Percentiles rank a stretch among this genome's conserved stretches.
These are phyloP conservation scores for Sesia apiformis DNA, from an alignment of 2,888 invertebrate species.

Conservation along the genomic window DNA sequence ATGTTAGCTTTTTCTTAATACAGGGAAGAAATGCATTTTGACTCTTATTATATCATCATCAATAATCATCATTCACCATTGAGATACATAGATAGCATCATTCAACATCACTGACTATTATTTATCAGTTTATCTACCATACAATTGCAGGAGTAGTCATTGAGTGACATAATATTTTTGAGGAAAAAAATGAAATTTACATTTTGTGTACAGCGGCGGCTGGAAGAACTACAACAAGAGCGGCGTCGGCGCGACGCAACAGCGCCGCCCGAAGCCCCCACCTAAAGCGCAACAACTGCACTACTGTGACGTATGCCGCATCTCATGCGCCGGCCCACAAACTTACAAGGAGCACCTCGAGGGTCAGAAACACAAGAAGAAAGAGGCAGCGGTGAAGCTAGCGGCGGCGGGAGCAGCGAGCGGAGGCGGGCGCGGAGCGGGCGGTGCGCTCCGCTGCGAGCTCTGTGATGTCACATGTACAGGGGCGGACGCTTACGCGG, in stretches of 20 bases:
- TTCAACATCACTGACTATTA: too few species aligned
- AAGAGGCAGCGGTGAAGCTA: slow-evolving; percentile 85
- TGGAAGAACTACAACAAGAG: slow-evolving; percentile 65
- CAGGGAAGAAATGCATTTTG: too few species aligned
- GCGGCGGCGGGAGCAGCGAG: slow-evolving; percentile 76
- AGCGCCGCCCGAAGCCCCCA: slow-evolving; percentile 83
- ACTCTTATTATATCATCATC: too few species aligned
- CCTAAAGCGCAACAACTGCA: slow-evolving; percentile 95
- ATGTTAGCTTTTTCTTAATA: too few species aligned
- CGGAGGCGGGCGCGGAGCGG: slow-evolving; percentile 42
- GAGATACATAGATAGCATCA: too few species aligned
- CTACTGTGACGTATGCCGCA: slow-evolving; percentile 99
- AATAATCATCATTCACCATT: too few species aligned
- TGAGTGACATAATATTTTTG: not conserved
- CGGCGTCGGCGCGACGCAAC: slow-evolving; percentile 71
- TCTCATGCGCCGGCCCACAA: slow-evolving; percentile 93
- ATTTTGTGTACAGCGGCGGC: slow-evolving; percentile 20
- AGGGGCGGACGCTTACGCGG: slow-evolving; percentile 98
- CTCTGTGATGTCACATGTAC: slow-evolving; percentile 99
- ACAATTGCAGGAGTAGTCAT: too few species aligned
- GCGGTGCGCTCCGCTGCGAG: slow-evolving; percentile 88
- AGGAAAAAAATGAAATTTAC: not conserved
- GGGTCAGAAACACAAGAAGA: slow-evolving; percentile 99
- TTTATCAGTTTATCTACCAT: too few species aligned
- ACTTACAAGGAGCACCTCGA: slow-evolving; percentile 91